Base-by-base conservation (phyloP, 2,888 invertebrate species). In the Venustoraphidia nigricollis region DNA sequence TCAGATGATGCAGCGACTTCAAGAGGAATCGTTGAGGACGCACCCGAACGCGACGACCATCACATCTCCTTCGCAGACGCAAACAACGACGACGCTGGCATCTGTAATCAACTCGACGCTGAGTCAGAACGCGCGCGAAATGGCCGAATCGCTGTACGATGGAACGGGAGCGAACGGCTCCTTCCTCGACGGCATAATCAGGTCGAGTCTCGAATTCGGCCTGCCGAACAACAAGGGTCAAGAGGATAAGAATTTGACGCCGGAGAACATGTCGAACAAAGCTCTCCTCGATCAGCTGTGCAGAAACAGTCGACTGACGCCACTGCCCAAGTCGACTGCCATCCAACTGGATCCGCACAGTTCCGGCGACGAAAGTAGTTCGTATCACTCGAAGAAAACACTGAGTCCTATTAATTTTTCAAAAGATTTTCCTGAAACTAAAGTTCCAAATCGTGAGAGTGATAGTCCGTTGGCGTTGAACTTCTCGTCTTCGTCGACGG, bases 181-280 rank as follows among this genome's bases (percentile, higher is more conserved):
- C 59, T 85, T 88, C 63, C 71, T 88, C 46, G 87, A 89, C 61
- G 88, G 86, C 46, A 84, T 89, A 58, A 90, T 90, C 56, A 72
- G 87, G 57, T 85, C 87, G 55, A 84, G 82, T 55, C 70, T 90
- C 52, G 87, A 87, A 64, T 76, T 79, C 36, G 80, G 79, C 6
- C 77, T 78, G 57, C 70, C 72, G 6, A 66, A 69, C 37, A 72
- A 61, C 36, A 74, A 73, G 61, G 71, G 70, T 49, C 68, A 72
- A 55, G 71, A 72, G 46, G 69, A 56, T n/a, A 67, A 68, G 52
- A 67, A 67, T 54, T 56, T 63, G 39, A 60, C 64, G 10, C 68
- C 72, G 2, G 73, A 74, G 53, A 67, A 72, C 54, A 69, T 74
- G 67, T 72, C 73, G 50, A 74, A 75, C 66, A 76, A 76, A 63